phyloP scores from a whole-genome alignment of 2,797 vertebrate species.

The Babyrousa celebensis region DNA sequence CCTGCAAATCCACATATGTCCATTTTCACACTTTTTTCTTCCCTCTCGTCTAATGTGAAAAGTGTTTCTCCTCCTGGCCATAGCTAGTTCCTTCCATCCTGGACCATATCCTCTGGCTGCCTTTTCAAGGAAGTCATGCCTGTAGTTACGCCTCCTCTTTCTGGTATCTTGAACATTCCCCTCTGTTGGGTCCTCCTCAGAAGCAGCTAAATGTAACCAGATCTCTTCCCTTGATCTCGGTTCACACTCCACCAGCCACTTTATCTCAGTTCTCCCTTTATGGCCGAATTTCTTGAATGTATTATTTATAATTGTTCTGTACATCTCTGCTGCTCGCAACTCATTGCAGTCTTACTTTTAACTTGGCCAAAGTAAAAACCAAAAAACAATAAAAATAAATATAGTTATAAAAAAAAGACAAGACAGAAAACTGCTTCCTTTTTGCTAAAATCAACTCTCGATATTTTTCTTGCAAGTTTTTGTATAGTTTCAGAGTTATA shows the following conservation, averaged over 20 bases:
- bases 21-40: not conserved
- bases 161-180: not conserved
- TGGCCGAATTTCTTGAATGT: not conserved
- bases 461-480: not conserved
- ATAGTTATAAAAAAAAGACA: not conserved
- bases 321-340: not conserved
- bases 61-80: not conserved
- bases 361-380: not conserved
- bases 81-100: not conserved
- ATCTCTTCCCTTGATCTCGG: conserved; percentile 26
- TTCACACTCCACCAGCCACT: not conserved
- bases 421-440: not conserved
- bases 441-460: not conserved
- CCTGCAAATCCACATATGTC: not conserved
- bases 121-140: not conserved
- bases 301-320: not conserved
- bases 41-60: no score
- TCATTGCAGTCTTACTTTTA: not conserved
- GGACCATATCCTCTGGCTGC: not conserved
- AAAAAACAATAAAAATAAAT: not conserved
- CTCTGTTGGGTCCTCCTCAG: not conserved
- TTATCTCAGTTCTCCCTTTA: not conserved
- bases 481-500: not conserved
- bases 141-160: not conserved
- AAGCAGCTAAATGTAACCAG: not conserved